Conservation (phyloP, 2,113 vertebrate genomes). For the Cebidichthys violaceus region DNA sequence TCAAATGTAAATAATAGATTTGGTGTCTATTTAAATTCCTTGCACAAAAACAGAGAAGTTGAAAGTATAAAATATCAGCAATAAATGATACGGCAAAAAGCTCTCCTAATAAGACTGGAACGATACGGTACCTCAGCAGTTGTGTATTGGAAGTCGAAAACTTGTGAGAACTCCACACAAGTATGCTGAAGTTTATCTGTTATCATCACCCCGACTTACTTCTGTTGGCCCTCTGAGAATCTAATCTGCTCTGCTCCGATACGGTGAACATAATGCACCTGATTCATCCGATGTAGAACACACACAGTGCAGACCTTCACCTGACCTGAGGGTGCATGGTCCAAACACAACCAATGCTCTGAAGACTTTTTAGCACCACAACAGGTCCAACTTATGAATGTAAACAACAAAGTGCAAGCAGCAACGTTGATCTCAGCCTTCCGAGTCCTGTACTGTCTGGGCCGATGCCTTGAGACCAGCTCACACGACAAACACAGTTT, state of each 20-base stretch:
- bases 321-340: neutral
- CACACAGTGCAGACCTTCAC: neutral
- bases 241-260: neutral
- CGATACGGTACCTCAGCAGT: neutral
- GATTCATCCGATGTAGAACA: neutral
- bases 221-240: neutral
- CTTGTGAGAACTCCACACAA: neutral
- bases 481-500: neutral
- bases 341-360: neutral
- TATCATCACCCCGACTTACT: too few relatives aligned
- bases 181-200: constrained; percentile 15
- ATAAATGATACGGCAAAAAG: neutral
- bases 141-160: neutral
- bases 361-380: neutral
- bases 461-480: constrained; percentile 2
- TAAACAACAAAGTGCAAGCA: neutral
- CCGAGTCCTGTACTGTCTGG: neutral
- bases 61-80: neutral
- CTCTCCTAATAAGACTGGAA: neutral
- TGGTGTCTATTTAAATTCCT: neutral
- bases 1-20: neutral
- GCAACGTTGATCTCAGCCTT: neutral
- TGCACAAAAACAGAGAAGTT: neutral
- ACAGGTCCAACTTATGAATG: neutral
- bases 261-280: neutral